Base-by-base conservation (phyloP, 2,888 invertebrate species). In the Athalia rosae region DNA sequence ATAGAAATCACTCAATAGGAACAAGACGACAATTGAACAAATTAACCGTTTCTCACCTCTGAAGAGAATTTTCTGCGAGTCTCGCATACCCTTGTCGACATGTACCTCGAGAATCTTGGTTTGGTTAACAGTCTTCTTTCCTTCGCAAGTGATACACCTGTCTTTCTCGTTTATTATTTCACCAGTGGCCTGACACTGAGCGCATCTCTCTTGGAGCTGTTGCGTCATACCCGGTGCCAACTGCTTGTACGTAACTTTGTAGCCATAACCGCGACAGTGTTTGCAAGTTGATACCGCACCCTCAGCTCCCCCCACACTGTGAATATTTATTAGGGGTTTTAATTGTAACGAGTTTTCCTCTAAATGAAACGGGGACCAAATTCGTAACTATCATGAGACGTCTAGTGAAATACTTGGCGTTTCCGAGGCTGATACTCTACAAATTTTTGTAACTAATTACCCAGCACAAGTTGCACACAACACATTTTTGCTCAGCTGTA, bases 21-120 rank as follows among this genome's bases (percentile, higher is more conserved):
- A 28, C 28, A 2, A 28, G 28, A 28, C 28, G 1, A 28, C 28
- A 28, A 2, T 28, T 28, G 28, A 28, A 41, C 5, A 62, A 41
- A 5, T n/a, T 41, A 13, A 4, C 43, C 7, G 6, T 9, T 43
- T 4, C 13, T 69, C 76, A 78, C 79, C 95, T 82, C 94, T 91
- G 88, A 98, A 97, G 84, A 93, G 93, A 80, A 98, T 95, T 89
- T 96, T 97, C 88, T 97, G 95, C 84, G 94, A 94, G 85, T 98
- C 95, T 80, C 92, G 93, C 95, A 97, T 97, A 48, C 97, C 98
- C 87, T 96, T 96, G 84, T 97, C 97, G 80, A 99, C 93, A 87
- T 95, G 94, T 8, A 98, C 96, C 89, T 97, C 97, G 69, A 97
- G 90, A 81, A 95, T 94, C 90, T 97, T 96, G 15, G 94, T 94